Conservation (phyloP, 2,888 invertebrate genomes). For the Sarcophaga caerulescens region DNA sequence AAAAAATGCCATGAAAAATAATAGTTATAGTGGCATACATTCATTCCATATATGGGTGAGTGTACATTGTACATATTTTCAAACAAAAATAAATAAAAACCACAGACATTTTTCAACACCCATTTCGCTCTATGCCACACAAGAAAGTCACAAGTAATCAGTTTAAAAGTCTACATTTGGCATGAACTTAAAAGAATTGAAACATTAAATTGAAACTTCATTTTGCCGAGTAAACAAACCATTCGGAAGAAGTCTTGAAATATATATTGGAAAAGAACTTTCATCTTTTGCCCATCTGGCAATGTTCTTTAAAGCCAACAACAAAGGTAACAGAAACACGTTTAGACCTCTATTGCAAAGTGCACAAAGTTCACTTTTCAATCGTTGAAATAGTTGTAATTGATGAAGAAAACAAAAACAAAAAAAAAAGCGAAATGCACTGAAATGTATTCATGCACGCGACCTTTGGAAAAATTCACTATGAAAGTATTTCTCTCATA, state of each 20-base stretch:
- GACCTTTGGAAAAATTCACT: conserved; percentile 40
- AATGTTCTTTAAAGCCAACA: no score
- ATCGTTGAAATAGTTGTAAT: background rate
- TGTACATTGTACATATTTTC: background rate
- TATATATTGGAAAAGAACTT: background rate
- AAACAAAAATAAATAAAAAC: conserved; percentile 21
- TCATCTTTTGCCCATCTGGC: background rate
- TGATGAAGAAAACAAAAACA: background rate
- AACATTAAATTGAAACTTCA: background rate
- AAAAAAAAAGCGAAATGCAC: background rate
- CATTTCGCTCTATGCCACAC: conserved; percentile 30
- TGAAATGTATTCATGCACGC: conserved; percentile 44
- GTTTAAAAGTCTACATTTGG: background rate
- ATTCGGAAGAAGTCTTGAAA: no score
- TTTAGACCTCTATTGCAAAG: background rate
- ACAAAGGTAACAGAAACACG: background rate
- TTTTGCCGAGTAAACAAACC: no score
- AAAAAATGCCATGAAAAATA: conserved; percentile 29
- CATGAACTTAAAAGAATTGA: background rate
- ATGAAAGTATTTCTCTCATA: background rate
- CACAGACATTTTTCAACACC: conserved; percentile 55
- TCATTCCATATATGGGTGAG: background rate
- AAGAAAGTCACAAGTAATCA: conserved; percentile 40
- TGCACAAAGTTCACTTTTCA: conserved; percentile 42
- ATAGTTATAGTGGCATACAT: conserved; percentile 28